Base-by-base conservation (phyloP, 2,113 vertebrate species). In the Eurystomus gularis region DNA sequence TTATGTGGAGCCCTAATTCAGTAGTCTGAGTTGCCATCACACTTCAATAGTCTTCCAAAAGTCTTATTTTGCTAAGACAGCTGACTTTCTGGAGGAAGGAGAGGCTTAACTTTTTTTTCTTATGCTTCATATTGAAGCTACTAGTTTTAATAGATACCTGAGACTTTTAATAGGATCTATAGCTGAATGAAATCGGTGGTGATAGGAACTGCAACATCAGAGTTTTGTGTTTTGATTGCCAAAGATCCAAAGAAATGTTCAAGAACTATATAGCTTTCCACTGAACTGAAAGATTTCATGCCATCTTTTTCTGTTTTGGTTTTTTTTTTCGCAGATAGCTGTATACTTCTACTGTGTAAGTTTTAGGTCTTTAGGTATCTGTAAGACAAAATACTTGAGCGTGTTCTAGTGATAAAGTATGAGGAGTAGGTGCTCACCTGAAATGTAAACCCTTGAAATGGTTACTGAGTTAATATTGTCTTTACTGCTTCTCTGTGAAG, bases 61-160 rank as follows among this genome's bases (percentile, higher is more conserved):
- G 24, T 40, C 26, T 57, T 95, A 31, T 44, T 88, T 73, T 52
- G 65, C 7, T 70, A 69, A 66, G 46, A 13, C 14, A 35, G 17
- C 60, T 0, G 0, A 26, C n/a, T 68, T 46, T 62, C 46, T 2
- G 31, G 28, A 72, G 13, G 15, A 68, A 49, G 10, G 48, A 10
- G 7, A 71, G 19, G 8, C 60, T 70, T 86, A 61, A 15, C 7
- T 79, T 21, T 17, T 69, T 20, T 72, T 72, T 70, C 46, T 66
- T 90, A 13, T 55, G 13, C 4, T 75, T 17, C 7, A 8, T 73
- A 4, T 52, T 70, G 40, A 70, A 58, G 28, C 16, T 87, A 26
- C 20, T 28, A 21, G 58, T 61, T 66, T 70, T 46, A 33, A 37
- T 4, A 14, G 11, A 9, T 44, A 9, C 33, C 6, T 54, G 10